Evolutionary conservation across 2,888 invertebrate species (phyloP), one percentile per base, ranked within the genome.

Genomic region (Parasteatoda lunata): DNA sequence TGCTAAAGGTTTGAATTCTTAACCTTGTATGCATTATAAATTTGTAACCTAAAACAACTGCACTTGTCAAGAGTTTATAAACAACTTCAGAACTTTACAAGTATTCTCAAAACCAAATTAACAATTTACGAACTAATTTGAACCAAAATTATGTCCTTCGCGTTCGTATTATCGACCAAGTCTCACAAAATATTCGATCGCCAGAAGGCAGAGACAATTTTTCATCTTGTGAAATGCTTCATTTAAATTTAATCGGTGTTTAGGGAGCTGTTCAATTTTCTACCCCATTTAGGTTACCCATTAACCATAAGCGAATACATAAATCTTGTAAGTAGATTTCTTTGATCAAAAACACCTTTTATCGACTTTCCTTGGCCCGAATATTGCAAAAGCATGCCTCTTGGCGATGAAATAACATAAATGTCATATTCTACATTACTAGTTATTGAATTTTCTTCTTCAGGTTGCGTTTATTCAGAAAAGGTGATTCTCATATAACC

Each of bases 231-330:
- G 80, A 85, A 85, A 85, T 80, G 85, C 85, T 76, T 80, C 76
- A 85, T 85, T 85, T 85, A 85, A 85, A 85, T 85, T 85, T 85
- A 85, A 85, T 80, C 76, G 85, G 79, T 70, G 51, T 70, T 65
- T 49, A 64, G 72, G 81, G 52, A 49, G 78, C 45, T 68, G 13
- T 68, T 59, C 59, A n/a, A 59, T 59, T 59, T 59, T 59, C 59
- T n/a, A n/a, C 59, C 59, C 59, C 59, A 59, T 59, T 59, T 59
- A 59, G 9, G n/a, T 59, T 59, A 59, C 59, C 59, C 59, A 59
- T 59, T 59, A 59, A 59, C 59, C 9, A 59, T 9, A n/a, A 59
- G 59, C 9, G n/a, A 59, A 59, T 59, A 9, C 59, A 59, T 59
- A 59, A 59, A 59, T 59, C n/a, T 59, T n/a, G 59, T 13, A 59